Percentiles rank a stretch among this genome's conserved stretches.
phyloP scores from a whole-genome alignment of 2,888 invertebrate species.

The Dryococelus australis region DNA sequence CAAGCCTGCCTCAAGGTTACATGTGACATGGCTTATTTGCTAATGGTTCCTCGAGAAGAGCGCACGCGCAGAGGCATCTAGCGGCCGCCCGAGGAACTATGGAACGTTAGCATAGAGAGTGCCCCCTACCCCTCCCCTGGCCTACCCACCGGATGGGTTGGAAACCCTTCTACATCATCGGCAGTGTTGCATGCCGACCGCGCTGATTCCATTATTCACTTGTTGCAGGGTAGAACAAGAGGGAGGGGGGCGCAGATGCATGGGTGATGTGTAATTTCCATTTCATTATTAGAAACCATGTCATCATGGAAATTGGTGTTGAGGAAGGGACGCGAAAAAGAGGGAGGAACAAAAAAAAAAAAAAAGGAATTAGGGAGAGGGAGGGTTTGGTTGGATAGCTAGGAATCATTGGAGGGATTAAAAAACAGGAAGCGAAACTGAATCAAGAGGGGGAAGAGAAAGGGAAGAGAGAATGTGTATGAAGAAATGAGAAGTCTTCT shows the following conservation, averaged over 20 bases:
- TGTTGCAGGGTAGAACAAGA: not conserved
- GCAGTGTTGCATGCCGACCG: not conserved
- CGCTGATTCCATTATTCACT: slow-evolving; percentile 22
- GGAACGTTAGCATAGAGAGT: not conserved
- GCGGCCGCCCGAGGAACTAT: not conserved
- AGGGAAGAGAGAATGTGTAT: not conserved
- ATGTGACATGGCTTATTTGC: no score
- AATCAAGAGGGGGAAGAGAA: not conserved
- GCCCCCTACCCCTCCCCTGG: not conserved
- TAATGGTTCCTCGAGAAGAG: no score
- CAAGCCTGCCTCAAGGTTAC: no score
- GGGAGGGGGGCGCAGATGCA: not conserved
- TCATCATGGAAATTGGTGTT: slow-evolving; percentile 27
- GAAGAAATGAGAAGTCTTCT: not conserved
- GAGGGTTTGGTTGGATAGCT: not conserved
- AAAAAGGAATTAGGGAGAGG: not conserved
- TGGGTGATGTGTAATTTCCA: slow-evolving; percentile 24
- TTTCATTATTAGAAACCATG: slow-evolving; percentile 30
- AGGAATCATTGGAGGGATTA: not conserved
- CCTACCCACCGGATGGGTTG: not conserved
- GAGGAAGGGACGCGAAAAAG: not conserved
- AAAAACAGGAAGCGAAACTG: not conserved
- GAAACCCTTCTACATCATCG: not conserved
- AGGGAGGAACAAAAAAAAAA: not conserved
- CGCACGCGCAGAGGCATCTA: not conserved